Percentiles rank a stretch among this genome's conserved stretches.
Conservation (phyloP, 2,888 invertebrate genomes). For the Drosophila pseudotakahashii region DNA sequence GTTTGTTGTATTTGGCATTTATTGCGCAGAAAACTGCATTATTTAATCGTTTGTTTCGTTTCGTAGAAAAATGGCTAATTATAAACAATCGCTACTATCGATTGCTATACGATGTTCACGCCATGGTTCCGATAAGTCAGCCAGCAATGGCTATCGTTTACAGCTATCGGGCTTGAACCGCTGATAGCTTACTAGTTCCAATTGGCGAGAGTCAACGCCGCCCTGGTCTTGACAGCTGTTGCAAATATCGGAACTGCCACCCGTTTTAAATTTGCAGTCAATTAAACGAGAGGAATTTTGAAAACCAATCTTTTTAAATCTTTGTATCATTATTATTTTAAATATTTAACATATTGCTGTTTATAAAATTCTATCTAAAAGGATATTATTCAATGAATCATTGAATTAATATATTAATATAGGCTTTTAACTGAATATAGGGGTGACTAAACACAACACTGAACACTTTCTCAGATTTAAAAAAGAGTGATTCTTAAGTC, state of each 20-base stretch:
- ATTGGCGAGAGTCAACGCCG: background rate
- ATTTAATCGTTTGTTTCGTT: slow-evolving; percentile 73
- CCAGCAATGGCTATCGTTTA: too few relatives aligned
- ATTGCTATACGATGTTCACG: too few relatives aligned
- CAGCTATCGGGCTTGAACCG: too few relatives aligned
- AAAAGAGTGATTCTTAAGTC: slow-evolving; percentile 4
- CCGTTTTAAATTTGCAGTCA: background rate
- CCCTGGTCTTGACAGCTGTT: background rate
- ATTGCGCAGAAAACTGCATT: slow-evolving; percentile 51
- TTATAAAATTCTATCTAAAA: too few relatives aligned
- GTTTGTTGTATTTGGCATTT: slow-evolving; percentile 53
- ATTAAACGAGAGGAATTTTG: background rate
- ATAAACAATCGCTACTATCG: slow-evolving; percentile 47
- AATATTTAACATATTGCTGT: too few relatives aligned
- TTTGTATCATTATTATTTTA: too few relatives aligned
- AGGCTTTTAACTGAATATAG: background rate
- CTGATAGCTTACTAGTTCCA: background rate
- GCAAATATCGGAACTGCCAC: background rate
- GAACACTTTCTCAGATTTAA: background rate
- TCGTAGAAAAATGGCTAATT: slow-evolving; percentile 74
- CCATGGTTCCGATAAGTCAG: too few relatives aligned
- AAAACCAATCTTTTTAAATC: too few relatives aligned
- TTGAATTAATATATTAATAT: background rate
- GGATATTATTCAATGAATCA: too few relatives aligned
- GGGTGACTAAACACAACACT: slow-evolving; percentile 1